A percentile compares a stretch with the other conserved stretches of the same genome.
Conservation (phyloP, 2,113 vertebrate species). For the Typhlomys cinereus region DNA sequence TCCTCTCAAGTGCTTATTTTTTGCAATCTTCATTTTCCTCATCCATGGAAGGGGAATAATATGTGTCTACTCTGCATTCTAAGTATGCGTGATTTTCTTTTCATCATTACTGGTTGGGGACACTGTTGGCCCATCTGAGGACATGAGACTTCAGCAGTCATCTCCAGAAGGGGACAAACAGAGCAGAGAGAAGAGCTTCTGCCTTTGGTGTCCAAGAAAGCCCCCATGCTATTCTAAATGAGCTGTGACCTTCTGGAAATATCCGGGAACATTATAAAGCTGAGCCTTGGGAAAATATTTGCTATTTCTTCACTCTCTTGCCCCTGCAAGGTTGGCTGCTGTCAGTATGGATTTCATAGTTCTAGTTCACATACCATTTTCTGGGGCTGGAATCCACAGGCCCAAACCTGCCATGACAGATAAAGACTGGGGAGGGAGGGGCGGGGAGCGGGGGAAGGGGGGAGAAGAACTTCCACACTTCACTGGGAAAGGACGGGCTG, state of each 20-base stretch:
- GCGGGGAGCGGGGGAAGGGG: not conserved
- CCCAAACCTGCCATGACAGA: not conserved
- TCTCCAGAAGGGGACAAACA: not conserved
- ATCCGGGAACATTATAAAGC: constrained; percentile 54
- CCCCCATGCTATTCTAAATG: not conserved
- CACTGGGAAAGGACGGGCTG: not conserved
- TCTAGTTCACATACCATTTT: not conserved
- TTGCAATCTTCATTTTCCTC: not conserved
- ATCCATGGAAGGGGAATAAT: not conserved
- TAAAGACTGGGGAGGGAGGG: not conserved
- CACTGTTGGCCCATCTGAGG: not conserved
- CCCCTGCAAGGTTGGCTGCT: constrained; percentile 36
- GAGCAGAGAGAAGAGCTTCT: not conserved
- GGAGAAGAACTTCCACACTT: not conserved
- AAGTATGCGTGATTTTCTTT: not conserved
- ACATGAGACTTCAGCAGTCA: not conserved
- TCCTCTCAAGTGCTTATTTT: not conserved
- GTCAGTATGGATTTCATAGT: constrained; percentile 32
- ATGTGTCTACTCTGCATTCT: not conserved
- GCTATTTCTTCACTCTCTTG: constrained; percentile 7
- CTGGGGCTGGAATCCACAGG: not conserved
- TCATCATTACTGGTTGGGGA: not conserved
- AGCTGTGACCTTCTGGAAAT: constrained; percentile 44
- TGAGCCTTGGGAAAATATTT: constrained; percentile 50
- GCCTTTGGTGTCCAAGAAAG: not conserved